Conservation (phyloP, 1,140 invertebrate species). For the Cherax quadricarinatus region DNA sequence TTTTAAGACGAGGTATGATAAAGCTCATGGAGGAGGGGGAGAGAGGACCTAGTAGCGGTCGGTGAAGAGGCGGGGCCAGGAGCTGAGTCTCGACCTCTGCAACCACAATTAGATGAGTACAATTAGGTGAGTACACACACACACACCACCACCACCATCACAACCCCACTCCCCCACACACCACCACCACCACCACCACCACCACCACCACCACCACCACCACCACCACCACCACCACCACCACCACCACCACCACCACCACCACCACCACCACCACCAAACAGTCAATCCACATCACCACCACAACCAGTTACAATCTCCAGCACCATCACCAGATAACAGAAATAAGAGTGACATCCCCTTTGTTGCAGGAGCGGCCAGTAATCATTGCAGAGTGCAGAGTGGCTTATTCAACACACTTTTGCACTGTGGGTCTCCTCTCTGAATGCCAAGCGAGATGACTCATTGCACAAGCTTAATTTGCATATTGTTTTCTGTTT, state of each 20-base stretch:
- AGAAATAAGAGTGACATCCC: background rate
- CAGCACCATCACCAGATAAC: background rate
- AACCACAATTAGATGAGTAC: no score
- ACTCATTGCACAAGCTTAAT: background rate
- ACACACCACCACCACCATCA: no score
- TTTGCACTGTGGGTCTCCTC: background rate
- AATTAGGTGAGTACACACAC: no score
- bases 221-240: background rate
- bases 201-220: background rate
- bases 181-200: background rate
- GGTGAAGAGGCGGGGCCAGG: no score
- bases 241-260: background rate
- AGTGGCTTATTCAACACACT: background rate
- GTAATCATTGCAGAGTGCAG: background rate
- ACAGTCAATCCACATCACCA: background rate
- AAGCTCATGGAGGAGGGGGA: no score
- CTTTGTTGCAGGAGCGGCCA: background rate
- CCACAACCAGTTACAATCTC: background rate
- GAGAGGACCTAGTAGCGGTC: no score
- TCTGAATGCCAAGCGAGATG: background rate
- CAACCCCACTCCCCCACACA: background rate
- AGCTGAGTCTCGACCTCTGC: no score
- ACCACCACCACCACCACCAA: background rate
- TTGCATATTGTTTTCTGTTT: background rate
- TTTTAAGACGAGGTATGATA: no score